phyloP scores from a whole-genome alignment of 2,113 vertebrate species.

The Macaca fascicularis region DNA sequence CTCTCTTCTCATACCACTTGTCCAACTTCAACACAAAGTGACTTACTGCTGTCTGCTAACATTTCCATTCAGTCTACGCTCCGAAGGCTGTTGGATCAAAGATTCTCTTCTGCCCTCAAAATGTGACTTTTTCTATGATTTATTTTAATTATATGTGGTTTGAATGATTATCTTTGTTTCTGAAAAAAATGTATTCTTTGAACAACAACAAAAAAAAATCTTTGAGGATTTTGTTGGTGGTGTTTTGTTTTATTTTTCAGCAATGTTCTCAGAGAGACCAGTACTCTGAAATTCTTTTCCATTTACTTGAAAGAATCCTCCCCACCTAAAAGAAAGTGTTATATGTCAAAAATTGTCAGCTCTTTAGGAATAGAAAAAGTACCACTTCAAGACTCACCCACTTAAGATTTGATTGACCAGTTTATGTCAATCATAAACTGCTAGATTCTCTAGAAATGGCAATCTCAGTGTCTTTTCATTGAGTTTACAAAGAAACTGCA shows the following conservation, averaged over 20 bases:
- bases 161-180: conserved; percentile 8
- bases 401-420: neutral
- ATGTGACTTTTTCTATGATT: neutral
- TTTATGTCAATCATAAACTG: neutral
- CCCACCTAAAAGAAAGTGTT: neutral
- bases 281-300: conserved; percentile 1
- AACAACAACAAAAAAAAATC: neutral
- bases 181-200: conserved; percentile 32
- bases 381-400: neutral
- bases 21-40: neutral
- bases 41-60: neutral
- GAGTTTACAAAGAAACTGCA: neutral
- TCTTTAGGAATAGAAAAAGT: conserved; percentile 22
- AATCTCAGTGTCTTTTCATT: neutral
- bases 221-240: neutral
- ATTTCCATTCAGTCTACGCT: neutral
- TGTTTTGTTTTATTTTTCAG: conserved; percentile 27
- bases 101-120: neutral
- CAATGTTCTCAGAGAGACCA: neutral
- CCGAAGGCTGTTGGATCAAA: neutral
- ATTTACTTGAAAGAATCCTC: conserved; percentile 7
- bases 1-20: neutral
- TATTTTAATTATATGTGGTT: neutral
- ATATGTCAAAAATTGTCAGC: neutral
- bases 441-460: neutral